phyloP scores from a whole-genome alignment of 2,888 invertebrate genomes.

The Lasioglossum villosulum region DNA sequence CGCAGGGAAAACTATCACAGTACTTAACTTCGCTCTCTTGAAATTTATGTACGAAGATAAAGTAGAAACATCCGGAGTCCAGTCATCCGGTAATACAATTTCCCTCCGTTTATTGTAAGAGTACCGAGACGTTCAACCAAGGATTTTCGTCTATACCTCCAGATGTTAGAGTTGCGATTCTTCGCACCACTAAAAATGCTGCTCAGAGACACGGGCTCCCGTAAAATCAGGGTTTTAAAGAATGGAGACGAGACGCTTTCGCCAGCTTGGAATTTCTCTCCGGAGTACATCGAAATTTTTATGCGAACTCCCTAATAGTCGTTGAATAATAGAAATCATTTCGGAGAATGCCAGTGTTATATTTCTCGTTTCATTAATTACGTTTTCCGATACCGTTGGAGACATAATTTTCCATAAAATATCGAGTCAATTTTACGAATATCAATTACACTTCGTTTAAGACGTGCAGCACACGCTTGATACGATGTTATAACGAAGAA shows the following conservation, averaged over 20 bases:
- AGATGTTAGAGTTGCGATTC: constrained; percentile 7
- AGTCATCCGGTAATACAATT: neutral
- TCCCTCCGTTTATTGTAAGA: neutral
- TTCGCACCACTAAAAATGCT: neutral
- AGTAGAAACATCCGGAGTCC: neutral
- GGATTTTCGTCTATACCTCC: neutral
- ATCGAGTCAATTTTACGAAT: neutral
- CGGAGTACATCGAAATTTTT: neutral
- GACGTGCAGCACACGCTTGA: neutral
- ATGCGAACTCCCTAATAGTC: neutral
- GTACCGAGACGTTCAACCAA: neutral
- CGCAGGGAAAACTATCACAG: neutral
- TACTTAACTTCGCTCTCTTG: neutral
- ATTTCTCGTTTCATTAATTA: neutral
- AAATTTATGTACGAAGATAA: neutral
- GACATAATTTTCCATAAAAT: neutral
- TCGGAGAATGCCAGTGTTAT: neutral
- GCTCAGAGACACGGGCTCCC: neutral
- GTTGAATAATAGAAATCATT: neutral
- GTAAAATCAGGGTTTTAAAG: neutral
- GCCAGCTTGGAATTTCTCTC: neutral
- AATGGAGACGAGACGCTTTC: neutral
- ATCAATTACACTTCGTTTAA: neutral
- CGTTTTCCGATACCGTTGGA: neutral
- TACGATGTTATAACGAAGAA: neutral